These are phyloP conservation scores for Drosophila limbata DNA, from an alignment of 2,888 invertebrate species.

Conservation along the genomic window DNA sequence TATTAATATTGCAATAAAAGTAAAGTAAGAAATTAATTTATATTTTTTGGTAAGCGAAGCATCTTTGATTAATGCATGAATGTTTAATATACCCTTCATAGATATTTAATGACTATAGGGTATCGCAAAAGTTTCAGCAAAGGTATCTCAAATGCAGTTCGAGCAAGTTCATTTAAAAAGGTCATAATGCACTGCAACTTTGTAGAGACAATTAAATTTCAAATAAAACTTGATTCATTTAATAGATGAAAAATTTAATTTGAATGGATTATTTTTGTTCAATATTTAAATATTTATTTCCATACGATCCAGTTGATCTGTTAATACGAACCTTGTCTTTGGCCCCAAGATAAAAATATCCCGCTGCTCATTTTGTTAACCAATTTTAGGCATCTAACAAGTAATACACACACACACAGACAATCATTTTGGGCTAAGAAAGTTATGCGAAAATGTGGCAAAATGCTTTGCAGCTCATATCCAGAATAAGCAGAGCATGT, in stretches of 20 bases:
- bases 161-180: not conserved
- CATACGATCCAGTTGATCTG: not conserved
- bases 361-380: constrained; percentile 9
- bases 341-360: not conserved
- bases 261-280: not conserved
- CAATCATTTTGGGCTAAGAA: constrained; percentile 15
- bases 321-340: not conserved
- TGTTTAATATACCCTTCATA: not conserved
- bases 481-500: constrained; percentile 47
- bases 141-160: not conserved
- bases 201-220: not conserved
- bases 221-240: not conserved
- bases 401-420: constrained; percentile 8
- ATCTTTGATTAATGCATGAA: not conserved
- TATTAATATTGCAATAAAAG: not conserved
- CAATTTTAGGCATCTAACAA: constrained; percentile 11
- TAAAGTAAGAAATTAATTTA: not conserved
- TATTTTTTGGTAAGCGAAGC: too few species aligned
- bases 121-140: not conserved
- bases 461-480: constrained; percentile 63
- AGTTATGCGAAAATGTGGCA: constrained; percentile 62
- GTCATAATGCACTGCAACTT: not conserved
- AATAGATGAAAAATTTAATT: not conserved
- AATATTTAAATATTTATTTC: not conserved
- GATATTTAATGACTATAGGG: not conserved